Evolutionary conservation across 2,888 invertebrate species (phyloP), one percentile per base, ranked within the genome.

Genomic region (Microdon myrmicae): DNA sequence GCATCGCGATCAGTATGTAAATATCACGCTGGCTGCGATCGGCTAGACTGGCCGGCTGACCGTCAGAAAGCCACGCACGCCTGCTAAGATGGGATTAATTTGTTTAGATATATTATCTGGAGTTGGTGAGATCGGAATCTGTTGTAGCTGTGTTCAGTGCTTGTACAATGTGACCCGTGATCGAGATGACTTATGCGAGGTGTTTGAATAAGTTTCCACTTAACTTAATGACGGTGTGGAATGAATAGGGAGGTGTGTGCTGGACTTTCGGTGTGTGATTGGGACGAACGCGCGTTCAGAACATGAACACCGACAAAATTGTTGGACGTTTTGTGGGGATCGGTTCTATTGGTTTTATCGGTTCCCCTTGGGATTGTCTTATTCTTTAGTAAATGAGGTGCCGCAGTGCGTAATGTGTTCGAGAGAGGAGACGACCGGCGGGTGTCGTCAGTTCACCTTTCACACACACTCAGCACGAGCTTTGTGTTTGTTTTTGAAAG

Each of bases 201-300:
- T 64, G 64, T 64, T 53, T 64, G 64, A 64, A 64, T 64, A 64
- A 64, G 64, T 64, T 64, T 64, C 64, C 64, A 64, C 64, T 64
- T 64, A 64, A 64, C 31, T 64, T 64, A 64, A 64, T 64, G 64
- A 64, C 47, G 64, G 16, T 58, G n/a, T n/a, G 51, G 56, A 55
- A 49, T 61, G 51, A 51, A 64, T 58, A 58, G n/a, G n/a, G n/a
- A n/a, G 56, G 45, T 51, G 39, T 56, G 58, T 34, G 56, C 25
- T 32, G 14, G 17, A 16, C 45, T 19, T 12, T 22, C 10, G 32
- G 32, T 51, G 32, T 56, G 56, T 64, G 56, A 58, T 58, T 64
- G 51, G 58, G 58, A 47, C 23, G 23, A 14, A n/a, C 10, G 10
- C 47, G 51, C 43, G 58, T 51, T 47, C 43, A 28, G 34, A 49